These are phyloP conservation scores for Nixonia krombeini DNA, from an alignment of 1,140 invertebrate genomes.

Conservation along the genomic window DNA sequence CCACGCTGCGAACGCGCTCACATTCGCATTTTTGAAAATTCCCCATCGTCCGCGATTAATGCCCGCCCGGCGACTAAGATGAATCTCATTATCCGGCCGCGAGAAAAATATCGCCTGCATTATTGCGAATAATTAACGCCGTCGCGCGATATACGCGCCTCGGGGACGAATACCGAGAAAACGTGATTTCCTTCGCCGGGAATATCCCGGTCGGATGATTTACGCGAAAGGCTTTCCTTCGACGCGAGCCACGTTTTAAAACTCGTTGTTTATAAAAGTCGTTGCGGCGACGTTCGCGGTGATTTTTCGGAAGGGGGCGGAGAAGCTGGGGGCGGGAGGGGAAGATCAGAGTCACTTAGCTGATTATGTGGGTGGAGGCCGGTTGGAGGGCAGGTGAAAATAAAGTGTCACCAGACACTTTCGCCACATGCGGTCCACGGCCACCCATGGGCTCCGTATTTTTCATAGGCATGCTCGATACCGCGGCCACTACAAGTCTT, in stretches of 20 bases:
- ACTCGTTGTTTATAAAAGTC: not conserved
- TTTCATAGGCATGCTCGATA: slow-evolving; percentile 29
- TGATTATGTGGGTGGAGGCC: slow-evolving; percentile 30
- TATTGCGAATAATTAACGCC: not conserved
- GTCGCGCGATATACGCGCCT: too few relatives aligned
- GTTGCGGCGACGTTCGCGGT: not conserved
- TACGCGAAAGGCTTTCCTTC: too few relatives aligned
- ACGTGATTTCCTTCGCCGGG: too few relatives aligned
- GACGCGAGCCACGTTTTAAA: not conserved
- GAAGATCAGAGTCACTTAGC: slow-evolving; percentile 16
- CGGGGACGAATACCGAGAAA: too few relatives aligned
- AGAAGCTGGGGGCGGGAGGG: too few relatives aligned
- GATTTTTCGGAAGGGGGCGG: too few relatives aligned
- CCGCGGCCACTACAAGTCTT: slow-evolving; percentile 33
- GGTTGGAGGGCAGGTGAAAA: slow-evolving; percentile 42
- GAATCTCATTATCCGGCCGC: not conserved
- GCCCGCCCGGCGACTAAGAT: not conserved
- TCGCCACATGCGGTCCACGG: slow-evolving; percentile 38
- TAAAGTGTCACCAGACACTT: slow-evolving; percentile 50
- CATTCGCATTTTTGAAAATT: slow-evolving; percentile 18
- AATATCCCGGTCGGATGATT: too few relatives aligned
- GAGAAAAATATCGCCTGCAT: not conserved
- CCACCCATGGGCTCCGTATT: slow-evolving; percentile 42
- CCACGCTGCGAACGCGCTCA: not conserved
- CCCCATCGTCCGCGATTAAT: not conserved